Evolutionary conservation across 2,113 vertebrate genomes (phyloP).

Genomic region (Muntiacus reevesi): DNA sequence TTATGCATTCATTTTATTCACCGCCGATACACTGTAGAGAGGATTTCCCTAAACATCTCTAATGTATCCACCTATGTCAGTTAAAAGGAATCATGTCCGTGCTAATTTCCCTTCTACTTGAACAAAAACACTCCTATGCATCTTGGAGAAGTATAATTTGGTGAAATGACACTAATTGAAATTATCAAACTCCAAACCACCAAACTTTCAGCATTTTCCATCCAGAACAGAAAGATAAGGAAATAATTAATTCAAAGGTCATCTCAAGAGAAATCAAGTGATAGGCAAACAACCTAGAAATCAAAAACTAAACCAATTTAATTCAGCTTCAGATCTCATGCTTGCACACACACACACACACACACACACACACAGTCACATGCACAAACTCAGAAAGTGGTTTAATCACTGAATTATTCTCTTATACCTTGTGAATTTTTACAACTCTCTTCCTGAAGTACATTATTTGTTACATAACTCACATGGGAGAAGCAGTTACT

Average conservation of each 20-base stretch:
- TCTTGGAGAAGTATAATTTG: conserved; percentile 34
- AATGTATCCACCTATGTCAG: not conserved
- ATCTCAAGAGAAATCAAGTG: conserved; percentile 52
- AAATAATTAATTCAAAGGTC: conserved; percentile 54
- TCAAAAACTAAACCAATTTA: conserved; percentile 20
- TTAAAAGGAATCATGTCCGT: not conserved
- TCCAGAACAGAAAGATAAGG: conserved; percentile 43
- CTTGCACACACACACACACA: not conserved
- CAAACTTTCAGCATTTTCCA: conserved; percentile 34
- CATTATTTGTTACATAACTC: not conserved
- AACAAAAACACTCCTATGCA: conserved; percentile 10
- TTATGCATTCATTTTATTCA: conserved; percentile 52
- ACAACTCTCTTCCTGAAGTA: not conserved
- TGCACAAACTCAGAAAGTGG: not conserved
- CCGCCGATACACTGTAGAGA: not conserved
- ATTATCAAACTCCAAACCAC: conserved; percentile 41
- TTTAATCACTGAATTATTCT: not conserved
- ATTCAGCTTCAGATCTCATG: not conserved
- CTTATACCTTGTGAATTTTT: not conserved
- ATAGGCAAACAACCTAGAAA: conserved; percentile 35
- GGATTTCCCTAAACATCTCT: conserved; percentile 48
- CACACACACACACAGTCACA: not conserved
- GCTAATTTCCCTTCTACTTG: not conserved
- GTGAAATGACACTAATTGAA: conserved; percentile 46
- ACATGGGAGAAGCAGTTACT: not conserved